Percentiles rank a stretch among this genome's conserved stretches.
Conservation (phyloP, 2,888 invertebrate genomes). For the Piscicola geometra region DNA sequence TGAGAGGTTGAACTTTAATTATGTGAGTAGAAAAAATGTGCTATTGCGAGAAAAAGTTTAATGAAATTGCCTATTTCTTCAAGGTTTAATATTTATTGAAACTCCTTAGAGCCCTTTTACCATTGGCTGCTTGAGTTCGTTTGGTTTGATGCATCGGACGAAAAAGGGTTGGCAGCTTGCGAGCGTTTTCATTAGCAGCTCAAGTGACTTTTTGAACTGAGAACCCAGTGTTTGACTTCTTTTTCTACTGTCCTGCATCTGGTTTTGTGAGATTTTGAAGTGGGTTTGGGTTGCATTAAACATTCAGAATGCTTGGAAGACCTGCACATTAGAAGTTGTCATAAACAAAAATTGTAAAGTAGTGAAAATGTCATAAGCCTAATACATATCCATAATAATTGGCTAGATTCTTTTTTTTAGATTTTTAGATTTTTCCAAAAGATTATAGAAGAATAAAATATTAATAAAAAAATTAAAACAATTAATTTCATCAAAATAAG, state of each 20-base stretch:
- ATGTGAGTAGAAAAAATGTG: neutral
- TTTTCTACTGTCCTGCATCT: conserved; percentile 51
- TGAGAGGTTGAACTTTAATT: neutral
- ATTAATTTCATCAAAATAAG: neutral
- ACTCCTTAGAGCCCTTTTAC: conserved; percentile 1
- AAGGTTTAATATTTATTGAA: neutral
- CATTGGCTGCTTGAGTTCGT: conserved; percentile 84
- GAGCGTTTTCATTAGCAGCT: conserved; percentile 88
- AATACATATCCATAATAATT: too few relatives aligned
- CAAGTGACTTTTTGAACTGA: conserved; percentile 93
- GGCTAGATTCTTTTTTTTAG: neutral
- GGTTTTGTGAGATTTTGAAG: too few relatives aligned
- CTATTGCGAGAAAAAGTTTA: neutral
- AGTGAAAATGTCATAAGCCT: too few relatives aligned
- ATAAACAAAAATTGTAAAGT: too few relatives aligned
- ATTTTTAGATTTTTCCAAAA: neutral
- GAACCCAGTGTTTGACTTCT: conserved; percentile 72
- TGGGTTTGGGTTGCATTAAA: too few relatives aligned
- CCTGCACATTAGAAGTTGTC: too few relatives aligned
- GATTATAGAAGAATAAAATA: neutral
- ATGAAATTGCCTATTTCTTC: neutral
- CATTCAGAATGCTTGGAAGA: too few relatives aligned
- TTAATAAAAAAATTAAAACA: neutral
- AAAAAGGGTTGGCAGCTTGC: conserved; percentile 96
- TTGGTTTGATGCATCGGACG: conserved; percentile 96